Evolutionary conservation across 2,888 invertebrate species (phyloP).

Genomic region (Pollenia labialis): DNA sequence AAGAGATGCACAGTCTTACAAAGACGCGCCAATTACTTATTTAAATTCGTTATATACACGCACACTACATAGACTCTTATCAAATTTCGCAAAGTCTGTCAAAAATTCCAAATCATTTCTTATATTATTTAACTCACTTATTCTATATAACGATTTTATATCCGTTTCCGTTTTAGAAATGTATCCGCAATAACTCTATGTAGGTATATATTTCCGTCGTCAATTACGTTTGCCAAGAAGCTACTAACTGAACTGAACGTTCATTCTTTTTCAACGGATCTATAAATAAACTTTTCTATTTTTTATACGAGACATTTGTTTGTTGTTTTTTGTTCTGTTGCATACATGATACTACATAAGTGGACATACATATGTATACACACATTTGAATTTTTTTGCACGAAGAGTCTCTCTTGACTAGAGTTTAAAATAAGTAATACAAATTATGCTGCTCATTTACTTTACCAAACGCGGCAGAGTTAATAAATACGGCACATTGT

Average conservation of each 20-base stretch:
- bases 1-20: not conserved
- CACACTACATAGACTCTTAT: not conserved
- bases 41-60: not conserved
- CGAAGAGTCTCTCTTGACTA: conserved; percentile 44
- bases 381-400: not conserved
- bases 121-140: conserved; percentile 50
- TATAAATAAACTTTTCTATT: conserved; percentile 55
- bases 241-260: conserved; percentile 75
- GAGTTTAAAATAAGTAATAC: conserved; percentile 4
- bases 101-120: not conserved
- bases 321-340: conserved; percentile 34
- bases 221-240: conserved; percentile 80
- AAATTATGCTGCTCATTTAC: conserved; percentile 19
- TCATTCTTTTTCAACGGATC: conserved; percentile 55
- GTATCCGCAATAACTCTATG: conserved; percentile 48
- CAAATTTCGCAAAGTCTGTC: not conserved
- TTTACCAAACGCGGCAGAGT: not conserved
- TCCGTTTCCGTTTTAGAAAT: conserved; percentile 69
- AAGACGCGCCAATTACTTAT: not conserved
- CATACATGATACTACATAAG: conserved; percentile 1
- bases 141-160: conserved; percentile 15
- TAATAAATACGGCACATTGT: not conserved
- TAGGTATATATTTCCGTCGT: conserved; percentile 71
- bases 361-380: not conserved
- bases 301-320: conserved; percentile 31